Percentiles rank a stretch among this genome's conserved stretches.
Evolutionary conservation across 2,797 vertebrate species (phyloP).

Genomic region (Hippoglossus hippoglossus): DNA sequence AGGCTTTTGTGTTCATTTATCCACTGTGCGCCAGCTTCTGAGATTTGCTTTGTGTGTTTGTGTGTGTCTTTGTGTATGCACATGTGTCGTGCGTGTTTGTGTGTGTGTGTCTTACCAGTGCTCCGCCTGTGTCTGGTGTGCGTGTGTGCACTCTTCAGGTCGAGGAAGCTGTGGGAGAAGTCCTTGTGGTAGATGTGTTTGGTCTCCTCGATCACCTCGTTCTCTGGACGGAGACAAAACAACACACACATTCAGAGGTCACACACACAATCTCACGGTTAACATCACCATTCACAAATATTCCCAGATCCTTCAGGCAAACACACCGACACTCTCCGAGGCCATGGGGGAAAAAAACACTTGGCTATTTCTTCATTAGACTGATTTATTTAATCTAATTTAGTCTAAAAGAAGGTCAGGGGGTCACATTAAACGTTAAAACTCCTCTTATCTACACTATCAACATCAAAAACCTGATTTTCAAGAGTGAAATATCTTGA

Average conservation of each 20-base stretch:
- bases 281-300: conserved; percentile 17
- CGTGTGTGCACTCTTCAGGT: conserved; percentile 86
- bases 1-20: too few relatives aligned
- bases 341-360: neutral
- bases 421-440: neutral
- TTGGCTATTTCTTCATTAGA: neutral
- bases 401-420: neutral
- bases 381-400: neutral
- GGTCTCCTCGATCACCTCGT: conserved; percentile 87
- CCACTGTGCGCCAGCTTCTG: too few relatives aligned
- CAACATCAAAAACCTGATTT: too few relatives aligned
- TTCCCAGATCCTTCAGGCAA: conserved; percentile 5
- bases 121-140: conserved; percentile 91
- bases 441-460: too few relatives aligned
- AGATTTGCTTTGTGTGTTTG: conserved; percentile 16
- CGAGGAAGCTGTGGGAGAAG: conserved; percentile 81
- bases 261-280: conserved; percentile 25
- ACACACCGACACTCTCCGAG: neutral
- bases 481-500: neutral
- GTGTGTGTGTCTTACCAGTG: conserved; percentile 84
- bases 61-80: conserved; percentile 74
- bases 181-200: conserved; percentile 87
- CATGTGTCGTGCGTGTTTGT: conserved; percentile 59
- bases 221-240: conserved; percentile 71
- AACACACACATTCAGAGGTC: conserved; percentile 9